phyloP scores from a whole-genome alignment of 2,797 vertebrate genomes.

The Avahi laniger region DNA sequence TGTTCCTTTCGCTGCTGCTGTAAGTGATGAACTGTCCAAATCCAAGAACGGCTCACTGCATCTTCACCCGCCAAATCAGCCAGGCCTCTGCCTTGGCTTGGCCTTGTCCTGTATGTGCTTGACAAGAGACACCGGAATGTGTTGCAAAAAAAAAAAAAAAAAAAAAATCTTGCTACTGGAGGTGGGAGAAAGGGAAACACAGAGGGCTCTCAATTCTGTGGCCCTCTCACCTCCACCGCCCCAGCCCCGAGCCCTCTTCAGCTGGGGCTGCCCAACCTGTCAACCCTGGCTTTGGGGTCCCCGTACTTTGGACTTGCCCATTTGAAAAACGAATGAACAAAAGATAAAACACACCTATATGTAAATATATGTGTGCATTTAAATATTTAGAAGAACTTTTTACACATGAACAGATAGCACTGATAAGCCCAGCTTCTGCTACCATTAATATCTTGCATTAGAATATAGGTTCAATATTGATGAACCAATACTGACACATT shows the following conservation, averaged over 20 bases:
- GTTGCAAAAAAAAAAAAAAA: conserved; percentile 27
- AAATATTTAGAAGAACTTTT: conserved; percentile 46
- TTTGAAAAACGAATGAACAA: conserved; percentile 7
- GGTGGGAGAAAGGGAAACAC: background rate
- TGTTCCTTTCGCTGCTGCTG: background rate
- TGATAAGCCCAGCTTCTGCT: background rate
- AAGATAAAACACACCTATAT: background rate
- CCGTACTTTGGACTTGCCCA: background rate
- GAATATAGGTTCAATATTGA: background rate
- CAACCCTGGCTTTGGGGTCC: background rate
- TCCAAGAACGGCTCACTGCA: background rate
- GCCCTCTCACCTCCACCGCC: no score
- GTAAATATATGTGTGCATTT: background rate
- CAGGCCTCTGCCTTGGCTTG: background rate
- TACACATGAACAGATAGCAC: background rate
- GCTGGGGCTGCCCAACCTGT: background rate
- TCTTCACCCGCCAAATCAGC: background rate
- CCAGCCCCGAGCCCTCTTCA: background rate
- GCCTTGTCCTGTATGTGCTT: background rate
- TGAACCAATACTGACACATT: background rate
- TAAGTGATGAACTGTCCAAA: background rate
- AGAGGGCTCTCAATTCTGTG: background rate
- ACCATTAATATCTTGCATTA: background rate
- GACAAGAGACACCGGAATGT: background rate
- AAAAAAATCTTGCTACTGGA: background rate